Evolutionary conservation across 53 echinoderm and acorn worm genomes (phyloP), one percentile per base, ranked within the genome.

Genomic region (Temnopleurus reevesii): DNA sequence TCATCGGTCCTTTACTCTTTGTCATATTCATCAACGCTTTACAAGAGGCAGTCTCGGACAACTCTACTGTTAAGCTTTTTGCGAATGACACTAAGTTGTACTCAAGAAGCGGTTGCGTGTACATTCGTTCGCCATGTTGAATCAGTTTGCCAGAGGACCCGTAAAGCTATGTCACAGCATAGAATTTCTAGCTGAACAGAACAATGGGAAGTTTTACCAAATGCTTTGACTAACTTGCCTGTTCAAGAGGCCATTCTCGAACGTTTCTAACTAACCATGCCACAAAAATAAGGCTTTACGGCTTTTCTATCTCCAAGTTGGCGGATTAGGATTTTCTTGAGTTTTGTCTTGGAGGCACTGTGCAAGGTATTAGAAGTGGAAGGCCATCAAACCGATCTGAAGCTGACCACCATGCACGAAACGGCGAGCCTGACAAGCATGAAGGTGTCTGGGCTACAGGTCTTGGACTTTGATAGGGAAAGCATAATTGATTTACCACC

Each of bases 401-500:
- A 17, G 43, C 41, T 59, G n/a, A 38, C 46, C 4, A 76, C 76
- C 4, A 76, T 76, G 76, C 76, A 76, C 45, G 6, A 3, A 3
- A 76, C 18, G 2, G n/a, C 76, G 2, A 35, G 45, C 28, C 12
- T 76, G 4, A 3, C 8, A 7, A 83, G 92, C 38, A 53, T 38
- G 38, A 90, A 83, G 55, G 63, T 92, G 8, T 13, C 29, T 6
- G 92, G 89, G 13, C 18, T 92, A 6, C 76, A 90, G 26, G 79
- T 92, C 1, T 58, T 76, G 0, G 61, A 43, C 57, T 58, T 5
- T 27, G 44, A 59, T 41, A 90, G 54, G 84, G 76, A 90, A 26
- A 76, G 59, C 13, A 38, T 29, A 33, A 59, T 92, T 25, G 15
- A 76, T 34, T 38, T 85, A 12, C 91, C 91, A 53, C 8, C 86